Base-by-base conservation (phyloP, 2,888 invertebrate species). In the Phoronis australis region DNA sequence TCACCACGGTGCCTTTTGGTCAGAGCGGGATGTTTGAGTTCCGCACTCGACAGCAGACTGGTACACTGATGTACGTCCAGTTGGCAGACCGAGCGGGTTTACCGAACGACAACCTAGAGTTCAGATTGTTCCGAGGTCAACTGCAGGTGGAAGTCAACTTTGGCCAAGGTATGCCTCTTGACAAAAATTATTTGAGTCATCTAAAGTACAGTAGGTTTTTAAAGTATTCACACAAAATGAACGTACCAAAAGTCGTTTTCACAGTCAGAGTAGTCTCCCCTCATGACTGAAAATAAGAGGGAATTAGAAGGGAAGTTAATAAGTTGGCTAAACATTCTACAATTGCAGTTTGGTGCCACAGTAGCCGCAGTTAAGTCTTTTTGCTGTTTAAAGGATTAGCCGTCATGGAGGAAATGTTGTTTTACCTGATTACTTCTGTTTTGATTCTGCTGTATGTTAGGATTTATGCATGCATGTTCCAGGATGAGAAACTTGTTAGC, bases 51-150 rank as follows among this genome's bases (percentile, higher is more conserved):
- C 57, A 57, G 21, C 23, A 50, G 24, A 57, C 57, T 4, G 59
- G 63, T 4, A 65, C 66, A 4, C 51, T 72, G 40, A 35, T 71
- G 50, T 56, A 60, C 39, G 37, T 69, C 9, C 62, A 69, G 54
- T 61, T 67, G 20, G 50, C 56, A 23, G 45, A 37, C n/a, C 25
- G 23, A 15, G 35, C 25, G 18, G 56, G 52, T 9, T 22, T 22
- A 4, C 42, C 52, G 2, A 44, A 45, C 15, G 52, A 55, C 42
- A 63, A 60, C 48, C 50, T 69, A 27, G 65, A 68, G 50, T 61
- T 71, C 37, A 58, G 62, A n/a, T 47, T 67, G 41, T 63, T 57
- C 45, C 47, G 48, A 18, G 51, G 52, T 3, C 53, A 54, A 26
- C 50, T 69, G 6, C 66, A 69, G 45, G 56, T 65, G 12, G 53